A percentile compares a stretch with the other conserved stretches of the same genome.
phyloP scores from a whole-genome alignment of 2,888 invertebrate genomes.

The Drosophila kuntzei region DNA sequence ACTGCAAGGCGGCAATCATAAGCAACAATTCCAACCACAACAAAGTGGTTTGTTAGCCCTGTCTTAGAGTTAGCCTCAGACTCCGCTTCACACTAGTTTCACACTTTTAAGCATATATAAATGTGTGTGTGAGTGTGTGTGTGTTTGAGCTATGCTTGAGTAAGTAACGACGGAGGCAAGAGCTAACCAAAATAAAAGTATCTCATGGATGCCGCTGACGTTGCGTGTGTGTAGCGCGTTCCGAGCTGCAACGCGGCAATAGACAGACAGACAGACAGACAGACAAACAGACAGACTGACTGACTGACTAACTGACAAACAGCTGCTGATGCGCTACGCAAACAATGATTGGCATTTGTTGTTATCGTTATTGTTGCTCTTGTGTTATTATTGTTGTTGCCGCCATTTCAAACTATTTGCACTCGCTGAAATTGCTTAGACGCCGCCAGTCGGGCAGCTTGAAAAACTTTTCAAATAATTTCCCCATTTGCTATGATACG shows the following conservation, averaged over 20 bases:
- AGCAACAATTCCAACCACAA: constrained; percentile 10
- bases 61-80: background rate
- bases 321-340: constrained; percentile 78
- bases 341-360: constrained; percentile 80
- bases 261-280: constrained; percentile 24
- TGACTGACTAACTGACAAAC: constrained; percentile 37
- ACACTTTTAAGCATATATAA: constrained; percentile 60
- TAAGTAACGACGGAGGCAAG: constrained; percentile 40
- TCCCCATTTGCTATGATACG: constrained; percentile 62
- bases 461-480: constrained; percentile 74
- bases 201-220: constrained; percentile 63
- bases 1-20: constrained; percentile 21
- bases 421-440: constrained; percentile 71
- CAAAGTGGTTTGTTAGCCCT: constrained; percentile 8
- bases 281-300: constrained; percentile 35
- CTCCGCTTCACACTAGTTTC: constrained; percentile 59
- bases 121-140: constrained; percentile 6
- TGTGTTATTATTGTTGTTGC: constrained; percentile 44
- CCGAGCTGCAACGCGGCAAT: constrained; percentile 45
- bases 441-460: constrained; percentile 48
- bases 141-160: constrained; percentile 54
- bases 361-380: constrained; percentile 59
- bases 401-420: constrained; percentile 66
- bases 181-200: constrained; percentile 60
- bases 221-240: constrained; percentile 61